These are phyloP conservation scores for Borostomias antarcticus DNA, from an alignment of 2,797 vertebrate species.

Conservation along the genomic window DNA sequence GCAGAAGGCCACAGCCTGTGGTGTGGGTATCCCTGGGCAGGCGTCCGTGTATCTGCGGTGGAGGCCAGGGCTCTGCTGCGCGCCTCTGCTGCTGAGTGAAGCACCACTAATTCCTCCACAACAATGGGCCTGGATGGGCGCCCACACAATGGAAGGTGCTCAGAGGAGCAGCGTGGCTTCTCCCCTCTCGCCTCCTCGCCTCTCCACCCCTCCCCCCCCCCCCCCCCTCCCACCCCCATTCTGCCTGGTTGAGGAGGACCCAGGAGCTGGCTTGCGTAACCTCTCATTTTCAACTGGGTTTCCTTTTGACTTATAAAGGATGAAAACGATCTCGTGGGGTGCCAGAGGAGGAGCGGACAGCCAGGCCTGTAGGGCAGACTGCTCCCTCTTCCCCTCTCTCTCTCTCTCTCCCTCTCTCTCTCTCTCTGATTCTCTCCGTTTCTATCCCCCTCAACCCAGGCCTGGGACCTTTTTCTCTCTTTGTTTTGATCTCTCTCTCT, in stretches of 20 bases:
- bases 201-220: conserved; percentile 69
- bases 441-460: conserved; percentile 23
- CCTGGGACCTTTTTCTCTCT: conserved; percentile 19
- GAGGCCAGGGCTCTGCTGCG: conserved; percentile 77
- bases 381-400: conserved; percentile 38
- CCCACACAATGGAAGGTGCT: conserved; percentile 83
- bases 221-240: conserved; percentile 38
- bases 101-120: conserved; percentile 78
- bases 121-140: conserved; percentile 74
- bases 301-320: conserved; percentile 82
- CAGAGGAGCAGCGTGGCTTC: conserved; percentile 77
- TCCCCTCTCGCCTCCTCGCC: conserved; percentile 74
- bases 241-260: conserved; percentile 44
- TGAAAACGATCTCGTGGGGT: conserved; percentile 81
- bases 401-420: conserved; percentile 6
- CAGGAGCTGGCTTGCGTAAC: conserved; percentile 73
- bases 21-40: conserved; percentile 66
- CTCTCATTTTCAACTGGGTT: conserved; percentile 74
- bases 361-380: conserved; percentile 69
- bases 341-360: conserved; percentile 53
- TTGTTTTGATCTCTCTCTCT: conserved; percentile 26
- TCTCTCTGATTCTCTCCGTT: background rate
- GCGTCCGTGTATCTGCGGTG: conserved; percentile 64
- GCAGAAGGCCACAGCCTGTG: conserved; percentile 70
- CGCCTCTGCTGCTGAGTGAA: conserved; percentile 73